phyloP scores from a whole-genome alignment of 1,140 invertebrate species.

The Chlorops oryzae region DNA sequence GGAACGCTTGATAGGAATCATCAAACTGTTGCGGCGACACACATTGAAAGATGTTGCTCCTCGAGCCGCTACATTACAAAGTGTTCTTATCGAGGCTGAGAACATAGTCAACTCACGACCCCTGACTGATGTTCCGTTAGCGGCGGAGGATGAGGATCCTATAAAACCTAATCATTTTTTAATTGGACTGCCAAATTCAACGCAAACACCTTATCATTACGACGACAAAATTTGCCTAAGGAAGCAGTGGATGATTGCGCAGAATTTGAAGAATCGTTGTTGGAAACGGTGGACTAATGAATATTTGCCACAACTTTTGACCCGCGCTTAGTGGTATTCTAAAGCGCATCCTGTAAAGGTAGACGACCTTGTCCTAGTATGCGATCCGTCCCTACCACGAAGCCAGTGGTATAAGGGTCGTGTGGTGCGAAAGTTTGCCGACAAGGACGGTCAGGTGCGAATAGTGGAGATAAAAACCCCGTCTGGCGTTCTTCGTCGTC shows the following conservation, averaged over 20 bases:
- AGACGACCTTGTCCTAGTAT: slow-evolving; percentile 9
- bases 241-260: not conserved
- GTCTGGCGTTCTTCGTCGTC: not conserved
- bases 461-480: slow-evolving; percentile 2
- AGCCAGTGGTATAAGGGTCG: not conserved
- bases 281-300: slow-evolving; percentile 15
- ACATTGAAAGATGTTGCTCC: slow-evolving; percentile 17
- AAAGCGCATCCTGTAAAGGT: not conserved
- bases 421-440: not conserved
- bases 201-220: slow-evolving; percentile 1
- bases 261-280: not conserved
- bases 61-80: slow-evolving; percentile 21
- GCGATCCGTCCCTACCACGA: slow-evolving; percentile 10
- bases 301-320: slow-evolving; percentile 10
- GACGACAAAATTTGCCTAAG: not conserved
- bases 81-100: slow-evolving; percentile 24
- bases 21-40: slow-evolving; percentile 17
- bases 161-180: slow-evolving; percentile 15
- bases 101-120: slow-evolving; percentile 24
- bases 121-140: slow-evolving; percentile 24
- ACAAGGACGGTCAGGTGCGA: slow-evolving; percentile 1
- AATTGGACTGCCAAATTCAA: slow-evolving; percentile 2
- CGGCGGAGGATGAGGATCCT: slow-evolving; percentile 20
- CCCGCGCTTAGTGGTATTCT: slow-evolving; percentile 8
- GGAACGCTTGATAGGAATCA: slow-evolving; percentile 23